Evolutionary conservation across 2,888 invertebrate species (phyloP).

Genomic region (Lasioglossum pauxillum): DNA sequence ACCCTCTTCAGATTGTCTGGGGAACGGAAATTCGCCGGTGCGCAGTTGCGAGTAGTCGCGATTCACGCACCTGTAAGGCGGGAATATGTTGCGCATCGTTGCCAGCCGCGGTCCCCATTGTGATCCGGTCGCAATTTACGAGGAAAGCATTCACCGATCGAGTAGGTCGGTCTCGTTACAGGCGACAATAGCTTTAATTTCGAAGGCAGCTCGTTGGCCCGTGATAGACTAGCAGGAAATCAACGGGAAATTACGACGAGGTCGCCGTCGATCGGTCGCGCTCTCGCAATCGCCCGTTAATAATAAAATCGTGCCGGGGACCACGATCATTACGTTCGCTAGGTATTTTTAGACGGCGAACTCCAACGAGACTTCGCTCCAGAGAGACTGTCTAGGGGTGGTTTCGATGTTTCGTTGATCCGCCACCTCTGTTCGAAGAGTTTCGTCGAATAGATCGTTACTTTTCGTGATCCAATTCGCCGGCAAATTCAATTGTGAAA

Average conservation of each 20-base stretch:
- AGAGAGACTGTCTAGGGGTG: background rate
- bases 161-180: slow-evolving; percentile 7
- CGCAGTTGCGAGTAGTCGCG: background rate
- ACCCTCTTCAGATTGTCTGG: background rate
- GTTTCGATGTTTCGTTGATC: background rate
- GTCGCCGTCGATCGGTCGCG: slow-evolving; percentile 26
- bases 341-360: background rate
- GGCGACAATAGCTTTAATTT: slow-evolving; percentile 54
- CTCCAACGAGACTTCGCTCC: background rate
- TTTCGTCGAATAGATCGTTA: background rate
- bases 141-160: slow-evolving; percentile 22
- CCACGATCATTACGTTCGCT: slow-evolving; percentile 9
- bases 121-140: slow-evolving; percentile 46
- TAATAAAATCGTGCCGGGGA: slow-evolving; percentile 30
- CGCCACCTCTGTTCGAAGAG: background rate
- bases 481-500: background rate
- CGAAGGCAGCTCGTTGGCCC: slow-evolving; percentile 32
- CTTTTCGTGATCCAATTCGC: background rate
- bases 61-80: slow-evolving; percentile 36
- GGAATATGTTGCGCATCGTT: slow-evolving; percentile 54
- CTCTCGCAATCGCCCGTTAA: slow-evolving; percentile 29
- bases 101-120: slow-evolving; percentile 41
- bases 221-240: slow-evolving; percentile 55
- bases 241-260: slow-evolving; percentile 51
- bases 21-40: slow-evolving; percentile 4